These are phyloP conservation scores for Plecturocebus donacophilus DNA, from an alignment of 2,113 vertebrate genomes.

Conservation along the genomic window DNA sequence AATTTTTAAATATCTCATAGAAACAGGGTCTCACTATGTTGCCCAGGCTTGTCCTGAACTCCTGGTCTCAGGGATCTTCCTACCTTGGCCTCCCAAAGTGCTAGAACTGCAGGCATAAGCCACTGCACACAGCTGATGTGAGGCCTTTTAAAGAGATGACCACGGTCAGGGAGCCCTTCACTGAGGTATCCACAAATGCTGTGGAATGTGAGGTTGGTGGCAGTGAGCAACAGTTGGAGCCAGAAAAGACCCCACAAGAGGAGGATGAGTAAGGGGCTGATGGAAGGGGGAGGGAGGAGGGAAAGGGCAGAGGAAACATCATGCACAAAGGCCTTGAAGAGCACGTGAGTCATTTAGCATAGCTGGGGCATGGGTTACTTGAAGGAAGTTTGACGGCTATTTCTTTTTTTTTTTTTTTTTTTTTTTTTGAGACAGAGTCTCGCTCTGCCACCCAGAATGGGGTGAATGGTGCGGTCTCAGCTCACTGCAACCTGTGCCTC, in stretches of 20 bases:
- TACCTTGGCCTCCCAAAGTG: too few relatives aligned
- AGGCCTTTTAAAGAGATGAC: background rate
- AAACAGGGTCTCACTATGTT: too few relatives aligned
- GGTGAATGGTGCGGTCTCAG: too few relatives aligned
- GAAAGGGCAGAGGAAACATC: background rate
- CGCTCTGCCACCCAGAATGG: too few relatives aligned
- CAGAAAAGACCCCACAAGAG: background rate
- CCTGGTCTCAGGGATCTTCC: too few relatives aligned
- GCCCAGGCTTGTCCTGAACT: too few relatives aligned
- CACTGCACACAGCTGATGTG: background rate
- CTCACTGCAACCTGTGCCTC: too few relatives aligned
- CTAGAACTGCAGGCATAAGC: too few relatives aligned
- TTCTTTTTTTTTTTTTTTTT: background rate
- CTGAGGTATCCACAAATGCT: background rate
- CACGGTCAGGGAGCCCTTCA: background rate
- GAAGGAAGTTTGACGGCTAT: background rate
- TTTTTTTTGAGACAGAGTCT: too few relatives aligned
- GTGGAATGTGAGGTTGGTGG: background rate
- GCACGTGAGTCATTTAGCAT: background rate
- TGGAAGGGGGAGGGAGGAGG: background rate
- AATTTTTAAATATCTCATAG: too few relatives aligned
- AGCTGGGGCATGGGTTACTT: background rate
- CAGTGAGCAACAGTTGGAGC: background rate
- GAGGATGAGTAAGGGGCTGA: background rate
- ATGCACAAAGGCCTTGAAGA: fast-evolving